Evolutionary conservation across 2,888 invertebrate species (phyloP), one percentile per base, ranked within the genome.

Genomic region (Caenorhabditis sp.): DNA sequence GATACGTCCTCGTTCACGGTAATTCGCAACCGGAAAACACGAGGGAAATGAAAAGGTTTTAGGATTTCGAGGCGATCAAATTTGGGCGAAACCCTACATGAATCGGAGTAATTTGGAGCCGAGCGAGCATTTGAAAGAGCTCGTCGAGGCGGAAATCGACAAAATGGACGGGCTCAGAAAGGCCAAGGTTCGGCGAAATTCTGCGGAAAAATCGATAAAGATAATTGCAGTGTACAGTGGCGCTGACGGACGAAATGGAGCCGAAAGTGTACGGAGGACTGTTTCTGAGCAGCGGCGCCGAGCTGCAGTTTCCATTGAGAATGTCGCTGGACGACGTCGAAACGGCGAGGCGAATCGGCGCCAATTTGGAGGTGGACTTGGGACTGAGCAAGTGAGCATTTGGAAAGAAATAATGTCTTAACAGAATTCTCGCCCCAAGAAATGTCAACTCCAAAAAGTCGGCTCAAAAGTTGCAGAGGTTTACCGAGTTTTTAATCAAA

Each of bases 61-160:
- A 82, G 82, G 82, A 7, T 82, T 77, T 11, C 82, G 83, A 9
- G 83, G 80, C 0, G 81, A 83, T 59, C 80, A 82, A 53, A 59
- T 82, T 8, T 81, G 79, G 76, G 55, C 82, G 3, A 74, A 74
- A 35, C 55, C 76, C 8, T 84, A 83, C 52, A 65, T 84, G 30
- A 46, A 76, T 24, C 53, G 84, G 13, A 79, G 79, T 22, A 48
- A 53, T 8, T 4, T 81, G 46, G 73, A 72, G 50, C 77, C 82
- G 11, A 78, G 79, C 32, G 79, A 79, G 9, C 63, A 71, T 7
- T 62, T 84, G 35, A 77, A 72, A 56, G 79, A 83, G 30, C 48
- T 84, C n/a, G 83, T 83, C n/a, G 83, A 84, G 37, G 46, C 48
- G 11, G 84, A 84, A 62, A 50, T 84, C 43, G 83, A 82, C 20